Evolutionary conservation across 2,888 invertebrate species (phyloP), one percentile per base, ranked within the genome.

Genomic region (Limnephilus rhombicus): DNA sequence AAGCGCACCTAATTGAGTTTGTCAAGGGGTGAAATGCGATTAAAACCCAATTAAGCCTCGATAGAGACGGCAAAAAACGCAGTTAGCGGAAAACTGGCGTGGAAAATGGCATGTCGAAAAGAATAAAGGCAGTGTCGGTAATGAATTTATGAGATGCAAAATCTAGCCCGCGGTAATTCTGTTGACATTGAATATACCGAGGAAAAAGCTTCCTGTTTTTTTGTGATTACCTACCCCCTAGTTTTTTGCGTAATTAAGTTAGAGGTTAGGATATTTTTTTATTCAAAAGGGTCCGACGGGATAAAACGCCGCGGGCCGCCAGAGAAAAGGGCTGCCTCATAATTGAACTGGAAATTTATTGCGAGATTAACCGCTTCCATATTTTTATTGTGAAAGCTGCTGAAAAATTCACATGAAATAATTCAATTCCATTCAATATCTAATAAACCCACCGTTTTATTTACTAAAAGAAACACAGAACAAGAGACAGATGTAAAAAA

Each of bases 1-100:
- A 91, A 93, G 92, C 92, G 93, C 93, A 92, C 89, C 93, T 93
- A 93, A 93, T 93, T 92, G 93, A 93, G 93, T 93, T 93, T 93
- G 93, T 93, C 93, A 90, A 89, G 93, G 93, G 93, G 90, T 93
- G 93, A 92, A 93, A 93, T 91, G 90, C 93, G 93, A 93, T 93
- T 93, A 93, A 93, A 93, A 93, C 93, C 93, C 93, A 93, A 93
- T 93, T 93, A 92, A 86, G 92, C 80, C 85, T 91, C 53, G 91
- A 88, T 90, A 85, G 90, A 85, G 45, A 68, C 68, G 91, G 85
- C 90, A 93, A 92, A 91, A 93, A 92, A 91, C 91, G 80, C 91
- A 90, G 80, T 90, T 92, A 90, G 91, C 85, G 88, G 90, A 80
- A 81, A 92, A 88, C 83, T 68, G 91, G 86, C 80, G 92, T 53